A percentile compares a stretch with the other conserved stretches of the same genome.
phyloP scores from a whole-genome alignment of 1,140 invertebrate genomes.

The Apis cerana region DNA sequence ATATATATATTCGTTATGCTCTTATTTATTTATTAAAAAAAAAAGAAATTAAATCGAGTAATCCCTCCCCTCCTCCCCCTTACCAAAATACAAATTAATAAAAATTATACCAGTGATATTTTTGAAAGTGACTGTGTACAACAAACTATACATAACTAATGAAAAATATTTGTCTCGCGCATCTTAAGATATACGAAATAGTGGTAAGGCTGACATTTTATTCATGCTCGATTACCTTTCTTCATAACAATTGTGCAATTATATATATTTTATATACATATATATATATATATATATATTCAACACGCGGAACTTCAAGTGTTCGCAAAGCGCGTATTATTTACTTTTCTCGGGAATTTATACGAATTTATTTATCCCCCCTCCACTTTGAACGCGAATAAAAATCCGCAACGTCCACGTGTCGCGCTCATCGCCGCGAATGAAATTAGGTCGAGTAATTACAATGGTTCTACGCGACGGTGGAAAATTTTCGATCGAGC shows the following conservation, averaged over 20 bases:
- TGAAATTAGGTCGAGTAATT: conserved; percentile 5
- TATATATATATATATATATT: no score
- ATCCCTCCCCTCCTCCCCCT: no score
- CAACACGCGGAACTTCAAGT: no score
- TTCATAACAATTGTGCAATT: neutral
- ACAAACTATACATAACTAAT: neutral
- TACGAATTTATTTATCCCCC: neutral
- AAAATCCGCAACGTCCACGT: neutral
- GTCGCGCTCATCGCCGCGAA: neutral
- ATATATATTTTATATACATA: no score
- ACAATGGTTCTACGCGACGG: neutral
- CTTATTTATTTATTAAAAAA: no score
- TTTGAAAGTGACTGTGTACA: no score
- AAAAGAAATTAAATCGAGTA: no score
- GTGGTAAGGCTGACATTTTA: neutral
- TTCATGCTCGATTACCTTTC: neutral
- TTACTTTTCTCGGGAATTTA: neutral
- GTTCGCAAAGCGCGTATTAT: neutral
- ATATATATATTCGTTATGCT: no score
- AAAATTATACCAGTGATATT: no score
- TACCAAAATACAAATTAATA: no score
- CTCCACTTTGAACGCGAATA: neutral
- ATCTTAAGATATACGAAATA: neutral
- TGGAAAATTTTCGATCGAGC: neutral
- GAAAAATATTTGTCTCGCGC: neutral